Evolutionary conservation across 2,797 vertebrate genomes (phyloP), one percentile per base, ranked within the genome.

Genomic region (Garrulus glandarius): DNA sequence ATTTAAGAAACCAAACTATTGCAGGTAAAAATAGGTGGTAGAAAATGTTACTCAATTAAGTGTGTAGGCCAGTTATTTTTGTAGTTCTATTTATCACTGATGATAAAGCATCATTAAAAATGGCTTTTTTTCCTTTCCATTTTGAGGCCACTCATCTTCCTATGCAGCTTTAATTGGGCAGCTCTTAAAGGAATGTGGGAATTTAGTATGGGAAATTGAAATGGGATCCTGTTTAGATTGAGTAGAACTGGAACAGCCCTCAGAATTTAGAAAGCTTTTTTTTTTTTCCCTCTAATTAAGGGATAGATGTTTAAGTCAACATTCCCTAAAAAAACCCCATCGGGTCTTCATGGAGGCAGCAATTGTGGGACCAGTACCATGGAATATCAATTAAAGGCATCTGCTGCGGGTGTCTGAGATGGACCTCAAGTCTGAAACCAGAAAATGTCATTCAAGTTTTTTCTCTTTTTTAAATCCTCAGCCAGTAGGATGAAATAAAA

Each of bases 351-450:
- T 80, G 44, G 30, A 55, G 39, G 21, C 39, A 81, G n/a, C 30
- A 70, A 0, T 0, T 77, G 21, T 2, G 5, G n/a, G 11, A 41
- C 13, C 16, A 34, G 19, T 23, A 5, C 18, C 32, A 11, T 27
- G 27, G 56, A 71, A 39, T 26, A 50, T 4, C 24, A 24, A 1
- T 29, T 60, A 5, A 37, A 60, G 30, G 23, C 21, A 4, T 22
- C 37, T 57, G 6, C 57, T 76, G 47, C 41, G 55, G 39, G 34
- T 69, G 20, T n/a, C 44, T 50, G 41, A 39, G 13, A 6, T 49
- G 57, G 39, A n/a, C 13, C 27, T 61, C 34, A 15, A 7, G 11
- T 32, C 20, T 49, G n/a, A 55, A 55, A 47, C 17, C 15, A 59
- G 46, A 24, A 47, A 46, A 47, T 4, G 0, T 6, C 10, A 11